These are phyloP conservation scores for Bombus waltoni DNA, from an alignment of 1,140 invertebrate genomes.

Conservation along the genomic window DNA sequence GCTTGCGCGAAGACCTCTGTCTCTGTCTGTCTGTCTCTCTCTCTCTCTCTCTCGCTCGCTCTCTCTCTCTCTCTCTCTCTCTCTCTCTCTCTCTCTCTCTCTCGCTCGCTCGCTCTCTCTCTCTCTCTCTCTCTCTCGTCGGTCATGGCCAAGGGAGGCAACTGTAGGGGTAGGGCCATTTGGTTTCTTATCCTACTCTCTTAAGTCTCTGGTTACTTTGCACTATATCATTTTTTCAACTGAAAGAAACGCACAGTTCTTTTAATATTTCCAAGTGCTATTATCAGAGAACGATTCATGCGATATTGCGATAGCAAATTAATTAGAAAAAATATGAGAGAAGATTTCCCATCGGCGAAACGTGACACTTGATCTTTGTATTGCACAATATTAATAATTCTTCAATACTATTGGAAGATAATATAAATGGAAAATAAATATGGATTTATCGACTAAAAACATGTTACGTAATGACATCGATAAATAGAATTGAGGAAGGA, in stretches of 20 bases:
- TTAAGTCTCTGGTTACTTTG: not conserved
- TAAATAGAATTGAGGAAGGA: conserved; percentile 22
- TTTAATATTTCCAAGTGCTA: not conserved
- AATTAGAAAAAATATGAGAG: not conserved
- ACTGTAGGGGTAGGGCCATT: conserved; percentile 5
- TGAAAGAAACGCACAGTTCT: not conserved
- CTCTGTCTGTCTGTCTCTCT: no score
- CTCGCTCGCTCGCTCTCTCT: not conserved
- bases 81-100: conserved; percentile 50
- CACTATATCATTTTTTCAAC: not conserved
- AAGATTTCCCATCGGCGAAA: not conserved
- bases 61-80: not conserved
- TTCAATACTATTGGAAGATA: not conserved
- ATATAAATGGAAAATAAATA: conserved; percentile 22
- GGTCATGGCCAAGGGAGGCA: conserved; percentile 52
- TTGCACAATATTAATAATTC: conserved; percentile 12
- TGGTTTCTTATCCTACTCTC: conserved; percentile 2
- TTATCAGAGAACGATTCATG: not conserved
- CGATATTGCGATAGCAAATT: not conserved
- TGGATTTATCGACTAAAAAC: conserved; percentile 10
- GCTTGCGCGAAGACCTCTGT: conserved; percentile 28
- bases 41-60: conserved; percentile 4
- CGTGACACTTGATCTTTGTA: conserved; percentile 5
- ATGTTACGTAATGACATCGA: conserved; percentile 47
- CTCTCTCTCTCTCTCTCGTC: conserved; percentile 44